Conservation (phyloP, 2,113 vertebrate genomes). For the Silurus asotus region DNA sequence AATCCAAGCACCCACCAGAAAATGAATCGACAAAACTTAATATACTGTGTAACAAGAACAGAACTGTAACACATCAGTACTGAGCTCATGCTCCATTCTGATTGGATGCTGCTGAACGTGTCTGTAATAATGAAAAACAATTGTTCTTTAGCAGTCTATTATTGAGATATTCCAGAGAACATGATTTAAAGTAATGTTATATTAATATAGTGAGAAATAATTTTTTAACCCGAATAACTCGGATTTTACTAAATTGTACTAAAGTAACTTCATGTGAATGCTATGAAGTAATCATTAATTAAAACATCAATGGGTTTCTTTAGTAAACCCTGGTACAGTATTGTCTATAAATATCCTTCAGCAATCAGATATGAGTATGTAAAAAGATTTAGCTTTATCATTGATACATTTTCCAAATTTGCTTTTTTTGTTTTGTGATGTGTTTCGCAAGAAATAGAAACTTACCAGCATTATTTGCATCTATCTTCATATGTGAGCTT, state of each 20-base stretch:
- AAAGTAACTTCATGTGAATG: neutral
- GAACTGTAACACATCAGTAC: neutral
- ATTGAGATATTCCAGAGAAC: neutral
- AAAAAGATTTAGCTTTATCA: neutral
- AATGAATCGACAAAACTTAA: neutral
- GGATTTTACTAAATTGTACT: no score
- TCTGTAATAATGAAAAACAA: neutral
- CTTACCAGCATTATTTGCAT: neutral
- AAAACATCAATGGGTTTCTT: neutral
- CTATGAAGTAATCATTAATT: neutral
- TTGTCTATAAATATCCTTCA: neutral
- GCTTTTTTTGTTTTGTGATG: neutral
- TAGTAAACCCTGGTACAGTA: neutral
- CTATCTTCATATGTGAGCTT: neutral
- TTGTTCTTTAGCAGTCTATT: neutral
- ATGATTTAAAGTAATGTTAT: neutral
- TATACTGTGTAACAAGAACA: neutral
- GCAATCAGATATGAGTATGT: neutral
- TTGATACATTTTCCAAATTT: no score
- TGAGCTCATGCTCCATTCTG: neutral
- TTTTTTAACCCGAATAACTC: neutral
- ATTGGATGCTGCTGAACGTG: neutral
- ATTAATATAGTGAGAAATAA: neutral
- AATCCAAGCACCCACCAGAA: neutral
- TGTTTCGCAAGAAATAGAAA: neutral